Base-by-base conservation (phyloP, 2,888 invertebrate genomes). In the Molanna angustata region DNA sequence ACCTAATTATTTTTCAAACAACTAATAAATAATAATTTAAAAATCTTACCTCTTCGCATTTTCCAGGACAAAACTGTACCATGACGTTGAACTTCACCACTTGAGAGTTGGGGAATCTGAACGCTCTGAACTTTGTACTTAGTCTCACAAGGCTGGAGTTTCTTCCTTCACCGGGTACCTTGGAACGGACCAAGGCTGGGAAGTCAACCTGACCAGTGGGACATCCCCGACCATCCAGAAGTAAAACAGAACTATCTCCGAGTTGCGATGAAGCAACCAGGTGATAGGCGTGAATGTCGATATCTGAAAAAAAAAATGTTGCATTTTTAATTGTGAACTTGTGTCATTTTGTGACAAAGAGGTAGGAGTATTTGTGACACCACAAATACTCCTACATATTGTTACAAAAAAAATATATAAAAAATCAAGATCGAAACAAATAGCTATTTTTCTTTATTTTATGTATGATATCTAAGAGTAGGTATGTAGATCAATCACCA, bases 91-190 rank as follows among this genome's bases (percentile, higher is more conserved):
- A 93, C 57, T 86, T 79, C 0, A 93, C 88, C 4, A 89, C 79
- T 21, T 88, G 84, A n/a, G 91, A 89, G 9, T 86, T 84, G 0
- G 90, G 86, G 70, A 94, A 94, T 59, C 92, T 88, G 69, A 94
- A 94, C 0, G 92, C 93, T 64, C 87, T 85, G 68, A 91, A 92
- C 16, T 79, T 78, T 2, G 83, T 80, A 0, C 77, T 70, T 14
- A 89, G 68, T 37, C 78, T 67, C 44, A 67, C 43, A 61, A 65
- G 66, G 31, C 42, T 43, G 11, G 49, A 14, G 11, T 7, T 43
- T 20, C 42, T 27, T 42, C 35, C 43, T 14, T 14, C 18, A 13
- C 20, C 21, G 3, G 41, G 41, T 3, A 41, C 21, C 21, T 16
- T 37, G 0, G 65, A 61, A 1, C 74, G 70, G 0, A 67, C 64